These are phyloP conservation scores for Armadillidium nasatum DNA, from an alignment of 1,140 invertebrate species.

Conservation along the genomic window DNA sequence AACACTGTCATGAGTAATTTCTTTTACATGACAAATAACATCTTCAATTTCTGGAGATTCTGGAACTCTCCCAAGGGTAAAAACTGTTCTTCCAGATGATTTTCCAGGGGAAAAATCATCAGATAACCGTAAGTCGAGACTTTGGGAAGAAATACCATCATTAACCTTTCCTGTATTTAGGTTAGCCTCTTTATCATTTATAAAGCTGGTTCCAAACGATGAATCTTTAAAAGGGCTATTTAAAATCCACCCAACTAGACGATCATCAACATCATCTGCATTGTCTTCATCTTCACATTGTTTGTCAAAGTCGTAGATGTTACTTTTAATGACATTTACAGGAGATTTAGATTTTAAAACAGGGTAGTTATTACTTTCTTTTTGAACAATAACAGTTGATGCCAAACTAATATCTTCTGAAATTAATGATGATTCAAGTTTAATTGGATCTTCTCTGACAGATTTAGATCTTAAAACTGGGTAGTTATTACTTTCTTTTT, in stretches of 20 bases:
- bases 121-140: neutral
- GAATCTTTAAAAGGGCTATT: constrained; percentile 41
- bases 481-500: no score
- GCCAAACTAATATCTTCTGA: neutral
- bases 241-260: constrained; percentile 28
- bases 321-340: no score
- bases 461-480: no score
- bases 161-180: no score
- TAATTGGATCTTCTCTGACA: neutral
- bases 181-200: constrained; percentile 3
- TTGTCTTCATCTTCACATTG: neutral
- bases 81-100: constrained; percentile 2
- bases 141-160: neutral
- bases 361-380: no score
- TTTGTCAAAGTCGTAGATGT: neutral
- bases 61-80: constrained; percentile 12
- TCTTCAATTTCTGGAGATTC: constrained; percentile 20
- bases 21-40: neutral
- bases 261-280: neutral
- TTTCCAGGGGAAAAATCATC: neutral
- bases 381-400: neutral
- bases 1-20: neutral
- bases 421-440: neutral
- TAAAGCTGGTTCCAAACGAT: constrained; percentile 37
- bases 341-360: no score